A percentile compares a stretch with the other conserved stretches of the same genome.
Evolutionary conservation across 2,888 invertebrate genomes (phyloP).

Genomic region (Noctua fimbriata): DNA sequence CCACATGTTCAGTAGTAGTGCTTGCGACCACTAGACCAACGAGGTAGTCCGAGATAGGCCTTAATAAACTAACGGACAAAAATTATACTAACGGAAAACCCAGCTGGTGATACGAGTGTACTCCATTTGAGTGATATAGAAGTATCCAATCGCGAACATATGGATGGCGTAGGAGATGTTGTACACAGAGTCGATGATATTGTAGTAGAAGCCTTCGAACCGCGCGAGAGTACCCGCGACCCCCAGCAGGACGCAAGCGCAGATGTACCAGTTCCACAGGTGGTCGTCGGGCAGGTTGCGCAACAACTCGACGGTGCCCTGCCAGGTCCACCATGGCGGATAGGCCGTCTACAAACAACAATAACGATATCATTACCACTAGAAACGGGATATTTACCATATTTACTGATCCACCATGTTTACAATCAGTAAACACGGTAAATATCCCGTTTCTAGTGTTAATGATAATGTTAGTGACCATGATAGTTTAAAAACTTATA

Average conservation of each 20-base stretch:
- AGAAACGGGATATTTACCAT: too few relatives aligned
- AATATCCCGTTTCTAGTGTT: too few relatives aligned
- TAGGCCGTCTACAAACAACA: slow-evolving; percentile 71
- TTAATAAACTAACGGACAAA: not conserved
- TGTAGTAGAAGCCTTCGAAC: slow-evolving; percentile 37
- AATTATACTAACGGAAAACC: slow-evolving; percentile 65
- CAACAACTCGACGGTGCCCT: slow-evolving; percentile 66
- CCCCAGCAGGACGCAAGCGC: slow-evolving; percentile 69
- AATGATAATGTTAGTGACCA: too few relatives aligned
- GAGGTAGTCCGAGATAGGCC: not conserved
- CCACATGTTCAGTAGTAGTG: not conserved
- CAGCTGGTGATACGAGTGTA: slow-evolving; percentile 49
- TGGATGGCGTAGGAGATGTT: slow-evolving; percentile 76
- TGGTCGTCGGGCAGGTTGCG: slow-evolving; percentile 74
- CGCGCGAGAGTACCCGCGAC: slow-evolving; percentile 68
- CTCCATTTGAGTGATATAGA: slow-evolving; percentile 58
- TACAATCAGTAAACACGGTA: too few relatives aligned
- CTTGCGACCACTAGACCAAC: not conserved
- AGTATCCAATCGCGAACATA: slow-evolving; percentile 71
- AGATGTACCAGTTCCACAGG: slow-evolving; percentile 78
- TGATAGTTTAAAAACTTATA: too few relatives aligned
- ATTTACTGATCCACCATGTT: too few relatives aligned
- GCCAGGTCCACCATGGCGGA: slow-evolving; percentile 73
- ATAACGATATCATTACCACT: too few relatives aligned
- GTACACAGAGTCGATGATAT: slow-evolving; percentile 69